Percentiles rank a stretch among this genome's conserved stretches.
These are phyloP conservation scores for Blomia tropicalis DNA, from an alignment of 2,888 invertebrate species.

Conservation along the genomic window DNA sequence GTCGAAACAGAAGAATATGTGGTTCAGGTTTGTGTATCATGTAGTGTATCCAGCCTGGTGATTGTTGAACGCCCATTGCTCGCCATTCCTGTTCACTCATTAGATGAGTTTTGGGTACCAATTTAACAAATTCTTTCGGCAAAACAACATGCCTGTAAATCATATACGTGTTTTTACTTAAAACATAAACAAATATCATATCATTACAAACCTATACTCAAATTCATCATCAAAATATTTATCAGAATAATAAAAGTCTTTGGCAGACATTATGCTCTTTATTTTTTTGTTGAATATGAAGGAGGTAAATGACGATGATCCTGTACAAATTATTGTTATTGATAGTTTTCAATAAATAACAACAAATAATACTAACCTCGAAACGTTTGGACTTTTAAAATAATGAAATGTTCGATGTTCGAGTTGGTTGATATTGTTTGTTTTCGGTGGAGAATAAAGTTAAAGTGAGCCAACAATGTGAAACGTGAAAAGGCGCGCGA, in stretches of 20 bases:
- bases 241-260: constrained; percentile 77
- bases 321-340: too few relatives aligned
- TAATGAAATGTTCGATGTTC: too few relatives aligned
- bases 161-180: too few relatives aligned
- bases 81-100: constrained; percentile 92
- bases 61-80: constrained; percentile 82
- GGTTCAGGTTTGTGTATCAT: constrained; percentile 92
- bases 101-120: constrained; percentile 76
- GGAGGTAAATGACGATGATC: neutral
- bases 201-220: constrained; percentile 63
- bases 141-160: constrained; percentile 74
- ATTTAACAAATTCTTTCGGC: constrained; percentile 73
- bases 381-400: too few relatives aligned
- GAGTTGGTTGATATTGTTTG: too few relatives aligned
- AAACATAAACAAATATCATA: neutral
- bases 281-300: too few relatives aligned
- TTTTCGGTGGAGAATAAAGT: too few relatives aligned
- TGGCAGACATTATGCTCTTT: constrained; percentile 42
- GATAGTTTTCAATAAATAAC: too few relatives aligned
- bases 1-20: constrained; percentile 62
- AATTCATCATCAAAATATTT: constrained; percentile 79
- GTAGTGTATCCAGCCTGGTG: constrained; percentile 90
- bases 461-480: too few relatives aligned
- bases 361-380: too few relatives aligned
- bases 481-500: too few relatives aligned